A percentile compares a stretch with the other conserved stretches of the same genome.
Conservation (phyloP, 2,797 vertebrate species). For the Siniperca scherzeri region DNA sequence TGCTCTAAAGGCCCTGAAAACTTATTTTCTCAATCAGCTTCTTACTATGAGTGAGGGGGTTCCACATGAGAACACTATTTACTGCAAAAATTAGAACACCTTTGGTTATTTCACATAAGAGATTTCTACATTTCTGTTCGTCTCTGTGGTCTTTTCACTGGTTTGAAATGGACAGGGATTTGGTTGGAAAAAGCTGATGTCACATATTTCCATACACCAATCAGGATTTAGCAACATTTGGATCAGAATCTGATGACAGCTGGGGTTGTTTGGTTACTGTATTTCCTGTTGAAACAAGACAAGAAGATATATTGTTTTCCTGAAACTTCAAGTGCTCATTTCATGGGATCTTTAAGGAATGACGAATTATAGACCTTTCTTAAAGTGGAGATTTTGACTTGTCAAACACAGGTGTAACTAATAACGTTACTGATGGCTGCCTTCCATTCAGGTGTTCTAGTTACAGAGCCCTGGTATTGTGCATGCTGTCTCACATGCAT, state of each 20-base stretch:
- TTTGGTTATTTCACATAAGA: too few species aligned
- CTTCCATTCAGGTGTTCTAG: neutral
- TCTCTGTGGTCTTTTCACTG: too few species aligned
- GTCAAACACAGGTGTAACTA: conserved; percentile 10
- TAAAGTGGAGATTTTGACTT: neutral
- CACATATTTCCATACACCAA: too few species aligned
- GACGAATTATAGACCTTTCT: neutral
- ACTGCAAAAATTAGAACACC: neutral
- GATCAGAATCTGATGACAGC: neutral
- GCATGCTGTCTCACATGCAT: neutral
- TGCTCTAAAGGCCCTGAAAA: neutral
- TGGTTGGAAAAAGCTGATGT: too few species aligned
- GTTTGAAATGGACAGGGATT: too few species aligned
- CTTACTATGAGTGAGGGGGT: neutral
- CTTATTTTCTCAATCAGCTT: neutral
- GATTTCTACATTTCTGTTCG: too few species aligned
- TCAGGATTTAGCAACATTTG: neutral
- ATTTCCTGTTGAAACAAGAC: neutral
- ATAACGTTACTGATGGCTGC: neutral
- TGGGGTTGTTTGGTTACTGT: conserved; percentile 1
- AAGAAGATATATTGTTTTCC: too few species aligned
- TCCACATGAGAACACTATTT: neutral
- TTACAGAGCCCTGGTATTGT: neutral
- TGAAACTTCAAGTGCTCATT: too few species aligned
- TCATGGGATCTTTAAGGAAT: neutral